Evolutionary conservation across 2,113 vertebrate genomes (phyloP).

Genomic region (Romanogobio albipinnatus): DNA sequence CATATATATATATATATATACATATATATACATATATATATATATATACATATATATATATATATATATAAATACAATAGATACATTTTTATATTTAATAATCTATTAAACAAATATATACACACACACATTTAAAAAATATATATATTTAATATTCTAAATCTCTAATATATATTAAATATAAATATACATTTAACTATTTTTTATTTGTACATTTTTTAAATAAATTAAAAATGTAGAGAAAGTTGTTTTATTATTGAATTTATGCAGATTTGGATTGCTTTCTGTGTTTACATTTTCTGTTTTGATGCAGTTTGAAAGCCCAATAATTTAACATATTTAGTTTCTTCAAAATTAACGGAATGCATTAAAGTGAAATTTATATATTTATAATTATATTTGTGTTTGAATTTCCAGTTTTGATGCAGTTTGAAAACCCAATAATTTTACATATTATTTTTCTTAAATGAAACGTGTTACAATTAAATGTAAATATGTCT

Average conservation of each 20-base stretch:
- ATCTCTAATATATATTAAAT: neutral
- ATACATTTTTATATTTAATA: too few relatives aligned
- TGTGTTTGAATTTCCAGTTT: neutral
- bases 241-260: neutral
- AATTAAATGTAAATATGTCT: neutral
- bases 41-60: too few relatives aligned
- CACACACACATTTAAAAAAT: too few relatives aligned
- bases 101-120: too few relatives aligned
- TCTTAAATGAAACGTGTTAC: neutral
- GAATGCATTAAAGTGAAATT: neutral
- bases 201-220: neutral
- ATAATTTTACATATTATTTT: neutral
- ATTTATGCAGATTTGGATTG: neutral
- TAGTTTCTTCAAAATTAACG: neutral
- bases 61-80: too few relatives aligned
- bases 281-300: neutral
- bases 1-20: too few relatives aligned
- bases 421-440: neutral
- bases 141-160: neutral
- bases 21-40: too few relatives aligned
- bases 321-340: neutral
- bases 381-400: neutral
- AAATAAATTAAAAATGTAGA: neutral
- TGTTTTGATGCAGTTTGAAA: neutral
- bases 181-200: neutral